Evolutionary conservation across 2,888 invertebrate species (phyloP).

Genomic region (Parelbella ahira): DNA sequence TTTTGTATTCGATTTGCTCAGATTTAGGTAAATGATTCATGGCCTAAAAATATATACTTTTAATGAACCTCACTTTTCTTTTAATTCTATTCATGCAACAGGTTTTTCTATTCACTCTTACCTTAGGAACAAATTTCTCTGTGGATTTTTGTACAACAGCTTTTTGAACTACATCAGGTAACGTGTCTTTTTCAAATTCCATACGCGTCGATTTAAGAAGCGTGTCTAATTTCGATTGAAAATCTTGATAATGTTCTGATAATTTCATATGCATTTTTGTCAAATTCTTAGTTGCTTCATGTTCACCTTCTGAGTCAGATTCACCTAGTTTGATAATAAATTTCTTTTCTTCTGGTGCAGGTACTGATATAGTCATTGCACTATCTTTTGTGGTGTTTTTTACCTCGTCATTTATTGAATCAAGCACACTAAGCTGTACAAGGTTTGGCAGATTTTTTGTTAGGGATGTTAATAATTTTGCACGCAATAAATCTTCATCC

Average conservation of each 20-base stretch:
- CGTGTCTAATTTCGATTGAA: constrained; percentile 66
- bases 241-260: constrained; percentile 58
- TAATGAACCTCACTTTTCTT: not conserved
- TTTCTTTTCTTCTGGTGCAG: constrained; percentile 53
- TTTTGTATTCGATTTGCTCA: constrained; percentile 72
- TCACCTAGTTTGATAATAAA: constrained; percentile 68
- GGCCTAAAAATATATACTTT: constrained; percentile 34
- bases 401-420: constrained; percentile 33
- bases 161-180: constrained; percentile 53
- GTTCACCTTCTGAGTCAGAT: constrained; percentile 74
- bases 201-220: constrained; percentile 67
- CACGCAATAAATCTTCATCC: constrained; percentile 82
- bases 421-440: constrained; percentile 45
- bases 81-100: not conserved
- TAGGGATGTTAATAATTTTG: constrained; percentile 80
- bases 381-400: constrained; percentile 26
- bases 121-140: constrained; percentile 69
- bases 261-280: constrained; percentile 75
- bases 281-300: constrained; percentile 73
- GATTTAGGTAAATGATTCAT: constrained; percentile 72
- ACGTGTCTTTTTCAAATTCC: constrained; percentile 58
- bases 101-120: constrained; percentile 33
- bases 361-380: constrained; percentile 25
- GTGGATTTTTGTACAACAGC: constrained; percentile 43
- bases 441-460: constrained; percentile 78